Percentiles rank a stretch among this genome's conserved stretches.
Conservation (phyloP, 2,797 vertebrate genomes). For the Aphelocoma californica region DNA sequence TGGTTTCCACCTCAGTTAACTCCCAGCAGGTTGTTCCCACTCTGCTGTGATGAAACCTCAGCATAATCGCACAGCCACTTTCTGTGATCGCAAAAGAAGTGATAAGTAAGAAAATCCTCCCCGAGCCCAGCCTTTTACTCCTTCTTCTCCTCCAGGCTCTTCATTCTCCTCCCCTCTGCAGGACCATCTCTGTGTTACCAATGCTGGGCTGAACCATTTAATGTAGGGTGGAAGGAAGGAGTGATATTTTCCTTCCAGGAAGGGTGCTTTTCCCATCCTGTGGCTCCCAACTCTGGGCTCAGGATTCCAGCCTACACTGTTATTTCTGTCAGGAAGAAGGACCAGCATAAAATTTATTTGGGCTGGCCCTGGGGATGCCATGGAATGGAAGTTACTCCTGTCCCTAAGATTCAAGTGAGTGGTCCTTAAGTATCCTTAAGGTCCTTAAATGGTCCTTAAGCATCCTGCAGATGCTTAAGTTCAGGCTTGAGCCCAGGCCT, state of each 20-base stretch:
- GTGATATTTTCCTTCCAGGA: background rate
- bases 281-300: background rate
- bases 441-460: no score
- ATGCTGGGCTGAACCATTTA: background rate
- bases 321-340: background rate
- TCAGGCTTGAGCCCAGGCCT: background rate
- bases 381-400: background rate
- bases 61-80: background rate
- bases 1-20: background rate
- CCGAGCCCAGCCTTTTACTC: background rate
- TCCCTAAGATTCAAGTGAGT: background rate
- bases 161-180: background rate
- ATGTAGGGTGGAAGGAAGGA: rapidly evolving
- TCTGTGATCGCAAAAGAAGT: background rate
- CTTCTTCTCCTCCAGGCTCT: background rate
- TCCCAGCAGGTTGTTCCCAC: background rate
- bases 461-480: background rate
- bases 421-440: background rate
- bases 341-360: background rate
- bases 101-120: background rate
- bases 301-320: background rate
- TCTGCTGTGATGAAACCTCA: background rate
- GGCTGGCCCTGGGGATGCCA: background rate
- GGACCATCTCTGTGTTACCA: background rate
- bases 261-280: background rate